Evolutionary conservation across 2,888 invertebrate species (phyloP).

Genomic region (Caenorhabditis afra): DNA sequence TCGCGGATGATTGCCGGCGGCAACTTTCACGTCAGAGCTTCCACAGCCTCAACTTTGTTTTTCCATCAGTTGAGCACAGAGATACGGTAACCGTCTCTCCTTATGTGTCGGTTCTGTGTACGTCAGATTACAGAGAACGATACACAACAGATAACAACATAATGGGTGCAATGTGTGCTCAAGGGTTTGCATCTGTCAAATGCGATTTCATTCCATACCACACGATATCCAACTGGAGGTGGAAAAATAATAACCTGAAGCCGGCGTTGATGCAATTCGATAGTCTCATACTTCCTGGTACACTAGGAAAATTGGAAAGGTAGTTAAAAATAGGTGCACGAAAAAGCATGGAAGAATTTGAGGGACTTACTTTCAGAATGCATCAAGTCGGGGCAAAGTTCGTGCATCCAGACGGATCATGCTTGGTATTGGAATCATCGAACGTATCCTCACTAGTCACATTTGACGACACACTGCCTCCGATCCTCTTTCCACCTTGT

Average conservation of each 20-base stretch:
- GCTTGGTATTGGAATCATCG: conserved; percentile 42
- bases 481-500: conserved; percentile 48
- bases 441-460: conserved; percentile 53
- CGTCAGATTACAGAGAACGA: conserved; percentile 61
- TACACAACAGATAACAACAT: conserved; percentile 78
- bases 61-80: conserved; percentile 67
- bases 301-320: conserved; percentile 57
- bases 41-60: conserved; percentile 63
- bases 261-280: conserved; percentile 61
- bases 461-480: conserved; percentile 53
- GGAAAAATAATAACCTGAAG: conserved; percentile 59
- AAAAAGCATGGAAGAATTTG: neutral
- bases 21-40: conserved; percentile 72
- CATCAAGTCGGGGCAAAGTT: conserved; percentile 60
- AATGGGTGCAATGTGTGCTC: conserved; percentile 74
- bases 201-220: conserved; percentile 75
- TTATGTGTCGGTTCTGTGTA: neutral
- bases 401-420: conserved; percentile 51
- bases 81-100: conserved; percentile 47
- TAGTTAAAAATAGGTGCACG: neutral
- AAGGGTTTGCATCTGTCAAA: conserved; percentile 54
- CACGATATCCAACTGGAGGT: conserved; percentile 74
- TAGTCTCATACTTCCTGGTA: conserved; percentile 57
- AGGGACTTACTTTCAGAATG: conserved; percentile 43
- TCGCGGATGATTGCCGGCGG: conserved; percentile 78